Evolutionary conservation across 2,113 vertebrate species (phyloP).

Genomic region (Caracal caracal): DNA sequence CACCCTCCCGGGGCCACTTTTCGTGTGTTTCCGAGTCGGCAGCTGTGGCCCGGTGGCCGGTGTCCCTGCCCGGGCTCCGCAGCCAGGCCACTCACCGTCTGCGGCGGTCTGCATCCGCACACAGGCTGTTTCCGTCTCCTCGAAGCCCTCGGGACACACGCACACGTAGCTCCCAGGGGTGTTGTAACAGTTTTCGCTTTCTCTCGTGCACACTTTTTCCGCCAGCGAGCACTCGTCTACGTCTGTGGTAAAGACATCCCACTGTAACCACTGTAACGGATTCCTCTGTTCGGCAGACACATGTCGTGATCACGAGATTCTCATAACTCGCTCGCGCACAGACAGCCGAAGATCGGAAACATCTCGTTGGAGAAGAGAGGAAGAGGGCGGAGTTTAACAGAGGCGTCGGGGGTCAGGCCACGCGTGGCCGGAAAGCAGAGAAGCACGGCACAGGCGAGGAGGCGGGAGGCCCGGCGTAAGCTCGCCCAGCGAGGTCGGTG

Average conservation of each 20-base stretch:
- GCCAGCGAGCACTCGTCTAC: constrained; percentile 90
- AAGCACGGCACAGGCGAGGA: accelerated
- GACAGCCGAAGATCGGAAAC: neutral
- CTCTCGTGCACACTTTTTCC: constrained; percentile 83
- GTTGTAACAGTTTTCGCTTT: constrained; percentile 92
- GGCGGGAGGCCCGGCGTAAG: accelerated
- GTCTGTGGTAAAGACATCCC: constrained; percentile 82
- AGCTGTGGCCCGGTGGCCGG: too few relatives aligned
- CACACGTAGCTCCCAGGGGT: constrained; percentile 90
- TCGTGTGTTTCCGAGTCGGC: accelerated
- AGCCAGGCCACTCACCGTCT: constrained; percentile 80
- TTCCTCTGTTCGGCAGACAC: accelerated
- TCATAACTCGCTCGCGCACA: accelerated
- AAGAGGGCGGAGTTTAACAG: accelerated
- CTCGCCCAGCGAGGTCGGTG: accelerated
- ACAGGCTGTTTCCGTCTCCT: constrained; percentile 89
- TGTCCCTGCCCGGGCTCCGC: too few relatives aligned
- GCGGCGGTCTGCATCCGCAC: constrained; percentile 73
- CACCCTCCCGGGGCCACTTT: neutral
- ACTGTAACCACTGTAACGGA: accelerated
- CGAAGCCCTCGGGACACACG: constrained; percentile 87
- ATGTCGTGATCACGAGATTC: accelerated
- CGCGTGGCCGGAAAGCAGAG: accelerated
- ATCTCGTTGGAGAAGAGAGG: accelerated
- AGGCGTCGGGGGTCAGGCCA: accelerated